Evolutionary conservation across 2,888 invertebrate species (phyloP).

Genomic region (Drosophila planitibia): DNA sequence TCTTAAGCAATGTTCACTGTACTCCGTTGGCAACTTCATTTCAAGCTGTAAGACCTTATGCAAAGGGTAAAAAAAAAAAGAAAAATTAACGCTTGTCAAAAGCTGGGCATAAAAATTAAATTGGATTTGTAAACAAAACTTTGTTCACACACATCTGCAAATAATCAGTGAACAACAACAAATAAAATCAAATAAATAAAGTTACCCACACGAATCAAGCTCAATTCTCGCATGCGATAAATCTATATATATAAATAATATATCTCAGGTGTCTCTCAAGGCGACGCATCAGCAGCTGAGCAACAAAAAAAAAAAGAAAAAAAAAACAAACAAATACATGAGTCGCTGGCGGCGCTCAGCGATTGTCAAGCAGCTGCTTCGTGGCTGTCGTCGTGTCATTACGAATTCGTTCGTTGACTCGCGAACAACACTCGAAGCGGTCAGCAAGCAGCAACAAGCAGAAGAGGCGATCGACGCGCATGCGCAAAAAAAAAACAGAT

Average conservation of each 20-base stretch:
- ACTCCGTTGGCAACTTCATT: background rate
- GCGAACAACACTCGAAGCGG: slow-evolving; percentile 52
- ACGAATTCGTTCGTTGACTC: slow-evolving; percentile 82
- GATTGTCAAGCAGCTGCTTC: slow-evolving; percentile 26
- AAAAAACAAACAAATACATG: slow-evolving; percentile 4
- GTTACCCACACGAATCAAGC: background rate
- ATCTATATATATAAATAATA: background rate
- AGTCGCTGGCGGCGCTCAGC: slow-evolving; percentile 19
- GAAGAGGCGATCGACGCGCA: slow-evolving; percentile 62
- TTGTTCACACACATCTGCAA: slow-evolving; percentile 35
- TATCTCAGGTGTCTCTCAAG: slow-evolving; percentile 25
- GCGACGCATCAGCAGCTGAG: slow-evolving; percentile 8
- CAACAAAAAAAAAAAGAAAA: background rate
- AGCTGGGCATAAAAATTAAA: slow-evolving; percentile 10
- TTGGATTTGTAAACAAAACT: slow-evolving; percentile 31
- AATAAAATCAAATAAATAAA: background rate
- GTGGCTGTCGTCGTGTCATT: slow-evolving; percentile 72
- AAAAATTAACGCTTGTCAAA: slow-evolving; percentile 18
- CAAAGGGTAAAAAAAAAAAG: slow-evolving; percentile 3
- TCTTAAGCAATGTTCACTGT: background rate
- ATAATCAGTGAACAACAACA: slow-evolving; percentile 1
- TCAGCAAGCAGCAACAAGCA: slow-evolving; percentile 24
- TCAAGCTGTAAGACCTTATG: background rate
- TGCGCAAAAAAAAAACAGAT: slow-evolving; percentile 56
- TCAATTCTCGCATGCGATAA: slow-evolving; percentile 68